Conservation (phyloP, 2,113 vertebrate species). For the Pterocles burchelli region DNA sequence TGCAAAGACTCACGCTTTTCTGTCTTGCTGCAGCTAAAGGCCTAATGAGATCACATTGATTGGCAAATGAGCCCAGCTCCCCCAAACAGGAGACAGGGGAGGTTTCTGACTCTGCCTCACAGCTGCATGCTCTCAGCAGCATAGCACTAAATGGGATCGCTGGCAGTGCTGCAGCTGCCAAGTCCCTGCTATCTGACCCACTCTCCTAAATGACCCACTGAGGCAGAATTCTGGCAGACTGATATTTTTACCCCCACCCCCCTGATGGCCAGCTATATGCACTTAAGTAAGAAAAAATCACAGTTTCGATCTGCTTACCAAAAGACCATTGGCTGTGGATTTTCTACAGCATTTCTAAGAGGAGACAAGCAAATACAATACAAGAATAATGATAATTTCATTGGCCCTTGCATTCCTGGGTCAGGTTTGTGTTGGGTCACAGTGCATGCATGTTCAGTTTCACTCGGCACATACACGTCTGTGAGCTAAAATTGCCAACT, state of each 20-base stretch:
- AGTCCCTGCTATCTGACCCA: neutral
- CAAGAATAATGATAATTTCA: neutral
- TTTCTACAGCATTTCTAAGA: neutral
- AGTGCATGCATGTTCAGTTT: neutral
- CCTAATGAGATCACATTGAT: neutral
- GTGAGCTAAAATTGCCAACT: neutral
- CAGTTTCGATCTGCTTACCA: neutral
- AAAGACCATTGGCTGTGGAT: neutral
- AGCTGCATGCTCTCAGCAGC: neutral
- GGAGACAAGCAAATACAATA: neutral
- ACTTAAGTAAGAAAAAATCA: neutral
- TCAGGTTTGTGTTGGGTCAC: neutral
- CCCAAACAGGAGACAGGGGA: neutral
- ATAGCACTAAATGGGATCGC: neutral
- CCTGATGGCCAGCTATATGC: neutral
- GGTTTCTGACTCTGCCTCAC: neutral
- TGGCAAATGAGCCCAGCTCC: neutral
- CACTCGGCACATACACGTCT: neutral
- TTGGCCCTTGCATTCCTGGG: neutral
- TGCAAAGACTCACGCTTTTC: neutral
- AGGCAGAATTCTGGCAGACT: conserved; percentile 8
- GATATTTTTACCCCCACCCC: neutral
- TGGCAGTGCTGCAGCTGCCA: neutral
- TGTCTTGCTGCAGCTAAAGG: neutral
- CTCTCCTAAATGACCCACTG: neutral